Evolutionary conservation across 2,888 invertebrate species (phyloP), one percentile per base, ranked within the genome.

Genomic region (Argynnis bischoffii): DNA sequence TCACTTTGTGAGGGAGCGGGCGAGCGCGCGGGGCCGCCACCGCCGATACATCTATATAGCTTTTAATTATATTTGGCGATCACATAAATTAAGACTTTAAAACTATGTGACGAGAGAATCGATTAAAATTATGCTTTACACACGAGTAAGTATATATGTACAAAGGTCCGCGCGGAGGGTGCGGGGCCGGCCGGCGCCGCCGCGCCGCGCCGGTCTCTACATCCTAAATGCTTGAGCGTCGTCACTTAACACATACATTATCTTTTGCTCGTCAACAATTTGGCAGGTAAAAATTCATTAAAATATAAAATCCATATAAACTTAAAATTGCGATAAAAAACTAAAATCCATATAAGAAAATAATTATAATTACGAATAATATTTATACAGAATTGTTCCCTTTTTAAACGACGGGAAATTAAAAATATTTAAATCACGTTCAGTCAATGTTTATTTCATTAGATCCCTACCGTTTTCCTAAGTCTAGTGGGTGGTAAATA

Each of bases 111-210:
- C 91, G 89, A 91, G 89, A 89, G 90, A 88, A 86, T 90, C 82
- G 86, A 89, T 91, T 91, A 92, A 89, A 90, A 90, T 91, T 92
- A 92, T 92, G 90, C 88, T 90, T 90, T 91, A 91, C 89, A 90
- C 88, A 89, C 87, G 87, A 88, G 88, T 89, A 88, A 86, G 86
- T 90, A 89, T 90, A 89, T 87, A 89, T 84, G 82, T 86, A 83
- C 82, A 81, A 83, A 80, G 79, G 87, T 80, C 82, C 81, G 83
- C 79, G 86, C 85, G 88, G 83, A 81, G 85, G 85, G 86, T 82
- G 89, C 84, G 85, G 78, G 75, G 77, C 26, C 5, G 26, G 4
- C 26, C 26, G 26, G 26, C 26, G 26, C 26, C 26, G 26, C 26
- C 26, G 26, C 64, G 73, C 35, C 35, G 35, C 11, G 11, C 69